These are phyloP conservation scores for Tupaia chinensis DNA, from an alignment of 2,113 vertebrate genomes.

Conservation along the genomic window DNA sequence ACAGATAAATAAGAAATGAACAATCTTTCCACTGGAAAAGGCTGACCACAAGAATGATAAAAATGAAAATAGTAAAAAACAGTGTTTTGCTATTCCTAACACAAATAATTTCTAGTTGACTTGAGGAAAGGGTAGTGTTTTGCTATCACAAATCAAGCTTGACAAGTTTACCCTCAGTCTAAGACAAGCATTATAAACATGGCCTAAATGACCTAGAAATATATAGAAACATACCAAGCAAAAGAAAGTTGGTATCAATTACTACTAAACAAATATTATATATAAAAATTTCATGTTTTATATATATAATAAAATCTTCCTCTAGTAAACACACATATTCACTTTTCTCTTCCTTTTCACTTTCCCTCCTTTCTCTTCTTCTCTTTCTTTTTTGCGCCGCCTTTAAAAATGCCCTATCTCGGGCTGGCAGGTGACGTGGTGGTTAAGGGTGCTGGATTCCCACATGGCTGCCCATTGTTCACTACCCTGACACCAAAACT, in stretches of 20 bases:
- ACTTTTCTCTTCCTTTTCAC: not conserved
- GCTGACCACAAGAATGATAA: not conserved
- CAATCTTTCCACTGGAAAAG: not conserved
- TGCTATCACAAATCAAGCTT: constrained; percentile 13
- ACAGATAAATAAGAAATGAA: not conserved
- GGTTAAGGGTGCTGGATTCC: too few relatives aligned
- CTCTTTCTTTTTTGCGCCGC: not conserved
- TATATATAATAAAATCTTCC: not conserved
- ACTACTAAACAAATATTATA: not conserved
- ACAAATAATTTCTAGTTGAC: constrained; percentile 33
- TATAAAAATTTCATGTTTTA: not conserved
- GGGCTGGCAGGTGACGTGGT: too few relatives aligned
- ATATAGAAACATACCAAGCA: not conserved
- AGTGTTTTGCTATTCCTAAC: not conserved
- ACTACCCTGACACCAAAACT: too few relatives aligned
- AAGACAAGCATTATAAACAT: not conserved
- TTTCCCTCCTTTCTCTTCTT: too few relatives aligned
- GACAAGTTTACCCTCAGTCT: not conserved
- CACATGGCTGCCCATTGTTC: too few relatives aligned
- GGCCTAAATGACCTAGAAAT: not conserved
- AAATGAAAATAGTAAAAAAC: not conserved
- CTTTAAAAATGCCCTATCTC: constrained; percentile 1
- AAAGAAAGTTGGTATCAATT: not conserved
- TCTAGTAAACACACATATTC: not conserved
- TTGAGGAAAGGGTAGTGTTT: not conserved